A percentile compares a stretch with the other conserved stretches of the same genome.
These are phyloP conservation scores for Anthopleura xanthogrammica DNA, from an alignment of 92 coral and sea anemone species.

Conservation along the genomic window DNA sequence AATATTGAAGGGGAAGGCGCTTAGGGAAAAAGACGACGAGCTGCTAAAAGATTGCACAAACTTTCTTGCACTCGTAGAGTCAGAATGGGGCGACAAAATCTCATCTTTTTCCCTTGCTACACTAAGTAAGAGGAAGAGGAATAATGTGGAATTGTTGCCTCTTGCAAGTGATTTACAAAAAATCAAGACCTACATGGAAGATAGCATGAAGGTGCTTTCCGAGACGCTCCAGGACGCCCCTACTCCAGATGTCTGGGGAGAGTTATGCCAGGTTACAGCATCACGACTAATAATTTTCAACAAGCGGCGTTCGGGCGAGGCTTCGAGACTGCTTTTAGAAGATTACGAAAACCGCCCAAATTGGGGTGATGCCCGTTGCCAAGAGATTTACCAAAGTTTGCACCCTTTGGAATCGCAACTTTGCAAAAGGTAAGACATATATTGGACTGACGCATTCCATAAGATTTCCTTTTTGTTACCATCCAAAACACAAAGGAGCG, in stretches of 20 bases:
- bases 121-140: not conserved
- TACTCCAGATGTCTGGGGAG: no score
- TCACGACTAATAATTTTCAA: slow-evolving; percentile 31
- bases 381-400: slow-evolving; percentile 9
- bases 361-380: slow-evolving; percentile 11
- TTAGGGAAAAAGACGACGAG: slow-evolving; percentile 28
- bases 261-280: not conserved
- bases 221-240: no score
- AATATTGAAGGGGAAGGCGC: slow-evolving; percentile 41
- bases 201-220: not conserved
- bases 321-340: slow-evolving; percentile 4
- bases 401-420: slow-evolving; percentile 38
- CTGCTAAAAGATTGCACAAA: slow-evolving; percentile 19
- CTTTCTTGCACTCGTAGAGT: slow-evolving; percentile 33
- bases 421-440: slow-evolving; percentile 28
- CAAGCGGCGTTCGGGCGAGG: slow-evolving; percentile 46
- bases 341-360: slow-evolving; percentile 21
- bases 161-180: not conserved
- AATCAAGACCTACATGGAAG: not conserved
- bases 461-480: not conserved
- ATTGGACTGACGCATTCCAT: not conserved
- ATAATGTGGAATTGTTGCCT: not conserved
- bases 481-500: no score
- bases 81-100: slow-evolving; percentile 15
- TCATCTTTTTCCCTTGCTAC: not conserved